These are phyloP conservation scores for Hermetia illucens DNA, from an alignment of 1,140 invertebrate genomes.

Conservation along the genomic window DNA sequence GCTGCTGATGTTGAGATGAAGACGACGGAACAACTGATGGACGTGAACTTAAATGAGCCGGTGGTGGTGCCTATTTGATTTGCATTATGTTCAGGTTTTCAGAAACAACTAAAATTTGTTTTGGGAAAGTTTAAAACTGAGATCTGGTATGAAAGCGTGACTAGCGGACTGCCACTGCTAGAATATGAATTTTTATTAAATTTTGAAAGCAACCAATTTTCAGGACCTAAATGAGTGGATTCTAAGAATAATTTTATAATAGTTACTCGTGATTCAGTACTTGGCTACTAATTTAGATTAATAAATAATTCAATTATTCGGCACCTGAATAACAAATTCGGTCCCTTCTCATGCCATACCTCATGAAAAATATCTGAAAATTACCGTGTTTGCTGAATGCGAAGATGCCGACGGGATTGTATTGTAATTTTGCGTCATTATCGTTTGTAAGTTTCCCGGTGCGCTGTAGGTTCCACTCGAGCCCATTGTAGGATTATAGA, in stretches of 20 bases:
- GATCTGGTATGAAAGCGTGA: background rate
- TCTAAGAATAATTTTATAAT: no score
- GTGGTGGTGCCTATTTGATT: background rate
- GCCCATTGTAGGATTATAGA: no score
- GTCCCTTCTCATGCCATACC: no score
- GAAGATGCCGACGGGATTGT: background rate
- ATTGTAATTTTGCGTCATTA: constrained; percentile 1
- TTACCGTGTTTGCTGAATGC: background rate
- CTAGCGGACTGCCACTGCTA: background rate
- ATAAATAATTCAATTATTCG: no score
- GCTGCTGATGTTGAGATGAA: background rate
- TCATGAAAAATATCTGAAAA: background rate
- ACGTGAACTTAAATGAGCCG: background rate
- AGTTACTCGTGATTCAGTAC: no score
- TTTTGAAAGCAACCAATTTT: background rate
- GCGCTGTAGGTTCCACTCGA: background rate
- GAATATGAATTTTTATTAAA: background rate
- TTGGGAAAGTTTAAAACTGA: background rate
- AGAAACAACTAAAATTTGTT: background rate
- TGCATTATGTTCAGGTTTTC: background rate
- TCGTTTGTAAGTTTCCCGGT: background rate
- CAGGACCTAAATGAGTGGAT: no score
- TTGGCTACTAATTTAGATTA: no score
- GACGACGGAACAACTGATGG: background rate
- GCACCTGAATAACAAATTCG: no score